Evolutionary conservation across 2,797 vertebrate genomes (phyloP).

Genomic region (Smutsia temminckii): DNA sequence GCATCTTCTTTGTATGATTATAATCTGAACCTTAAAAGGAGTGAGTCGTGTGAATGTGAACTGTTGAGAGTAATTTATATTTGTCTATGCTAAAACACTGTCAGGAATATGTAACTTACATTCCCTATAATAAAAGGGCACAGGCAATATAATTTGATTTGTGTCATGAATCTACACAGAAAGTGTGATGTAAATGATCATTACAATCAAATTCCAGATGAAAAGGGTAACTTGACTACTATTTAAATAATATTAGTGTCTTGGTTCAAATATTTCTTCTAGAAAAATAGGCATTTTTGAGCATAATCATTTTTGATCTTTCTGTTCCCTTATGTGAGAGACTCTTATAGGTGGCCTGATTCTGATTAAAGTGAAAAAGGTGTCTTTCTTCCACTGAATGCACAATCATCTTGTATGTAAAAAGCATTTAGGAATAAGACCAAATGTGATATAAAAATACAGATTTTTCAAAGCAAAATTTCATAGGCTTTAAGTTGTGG

Average conservation of each 20-base stretch:
- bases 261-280: conserved; percentile 15
- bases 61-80: conserved; percentile 1
- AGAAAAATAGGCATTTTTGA: neutral
- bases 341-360: neutral
- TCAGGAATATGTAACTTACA: neutral
- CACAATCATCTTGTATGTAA: neutral
- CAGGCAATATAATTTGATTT: neutral
- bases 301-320: neutral
- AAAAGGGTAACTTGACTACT: conserved; percentile 4
- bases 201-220: conserved; percentile 34
- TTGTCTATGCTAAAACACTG: neutral
- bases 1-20: conserved; percentile 38
- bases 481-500: neutral
- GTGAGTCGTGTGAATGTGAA: conserved; percentile 47
- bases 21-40: conserved; percentile 50
- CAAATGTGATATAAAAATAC: neutral
- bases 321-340: neutral
- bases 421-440: conserved; percentile 8
- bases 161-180: neutral
- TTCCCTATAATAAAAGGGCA: conserved; percentile 3
- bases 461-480: neutral
- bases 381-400: neutral
- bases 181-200: conserved; percentile 11
- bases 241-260: neutral
- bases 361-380: neutral